Evolutionary conservation across 2,888 invertebrate genomes (phyloP).

Genomic region (Diarsia mendica): DNA sequence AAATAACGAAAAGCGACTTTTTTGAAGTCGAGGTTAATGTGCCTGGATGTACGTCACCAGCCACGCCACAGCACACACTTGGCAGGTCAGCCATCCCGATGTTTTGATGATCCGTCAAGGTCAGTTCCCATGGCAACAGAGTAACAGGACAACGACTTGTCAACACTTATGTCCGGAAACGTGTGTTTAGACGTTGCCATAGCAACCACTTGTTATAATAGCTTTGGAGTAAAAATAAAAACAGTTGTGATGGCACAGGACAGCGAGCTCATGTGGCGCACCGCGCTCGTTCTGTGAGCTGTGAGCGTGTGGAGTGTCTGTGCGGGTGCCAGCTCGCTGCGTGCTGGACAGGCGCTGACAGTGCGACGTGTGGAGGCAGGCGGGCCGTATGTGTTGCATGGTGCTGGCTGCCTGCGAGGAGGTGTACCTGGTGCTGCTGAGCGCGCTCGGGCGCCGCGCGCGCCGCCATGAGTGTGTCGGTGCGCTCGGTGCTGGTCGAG

Average conservation of each 20-base stretch:
- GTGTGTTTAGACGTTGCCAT: conserved; percentile 76
- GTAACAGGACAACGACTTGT: conserved; percentile 62
- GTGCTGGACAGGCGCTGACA: conserved; percentile 9
- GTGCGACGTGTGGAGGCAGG: conserved; percentile 24
- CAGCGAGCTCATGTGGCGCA: conserved; percentile 22
- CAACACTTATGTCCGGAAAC: conserved; percentile 69
- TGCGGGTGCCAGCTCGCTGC: background rate
- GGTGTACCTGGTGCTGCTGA: conserved; percentile 71
- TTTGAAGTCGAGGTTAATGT: conserved; percentile 26
- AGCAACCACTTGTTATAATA: conserved; percentile 69
- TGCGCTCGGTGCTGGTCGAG: conserved; percentile 84
- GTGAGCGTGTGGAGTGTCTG: background rate
- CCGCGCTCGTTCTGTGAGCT: conserved; percentile 22
- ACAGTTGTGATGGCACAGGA: conserved; percentile 50
- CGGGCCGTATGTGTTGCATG: conserved; percentile 79
- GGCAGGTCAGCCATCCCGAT: conserved; percentile 19
- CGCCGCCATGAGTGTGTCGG: conserved; percentile 80
- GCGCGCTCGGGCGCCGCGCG: conserved; percentile 48
- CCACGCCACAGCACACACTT: background rate
- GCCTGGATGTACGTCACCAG: conserved; percentile 7
- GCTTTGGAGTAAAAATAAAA: conserved; percentile 61
- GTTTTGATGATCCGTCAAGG: conserved; percentile 39
- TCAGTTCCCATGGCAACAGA: conserved; percentile 60
- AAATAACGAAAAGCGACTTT: background rate
- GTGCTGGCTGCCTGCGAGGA: conserved; percentile 77